Evolutionary conservation across 2,797 vertebrate species (phyloP).

Genomic region (Platyrinchus mystaceus): DNA sequence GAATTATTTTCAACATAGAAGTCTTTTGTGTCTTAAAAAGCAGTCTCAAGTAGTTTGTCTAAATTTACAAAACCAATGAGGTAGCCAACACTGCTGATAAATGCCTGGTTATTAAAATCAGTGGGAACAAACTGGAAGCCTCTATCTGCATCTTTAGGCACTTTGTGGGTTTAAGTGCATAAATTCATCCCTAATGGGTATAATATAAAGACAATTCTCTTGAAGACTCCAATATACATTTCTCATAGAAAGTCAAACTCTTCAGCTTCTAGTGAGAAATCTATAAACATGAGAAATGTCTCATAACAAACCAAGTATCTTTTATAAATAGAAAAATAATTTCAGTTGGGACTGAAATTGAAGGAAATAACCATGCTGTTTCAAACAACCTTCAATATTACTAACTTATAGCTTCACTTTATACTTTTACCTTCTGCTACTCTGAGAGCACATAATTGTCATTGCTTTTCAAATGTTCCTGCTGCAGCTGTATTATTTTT

Average conservation of each 20-base stretch:
- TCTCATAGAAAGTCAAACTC: background rate
- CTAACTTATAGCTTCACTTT: background rate
- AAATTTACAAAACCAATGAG: background rate
- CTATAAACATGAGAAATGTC: background rate
- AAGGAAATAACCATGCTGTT: background rate
- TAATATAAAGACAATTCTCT: background rate
- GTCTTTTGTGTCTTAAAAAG: background rate
- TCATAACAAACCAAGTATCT: background rate
- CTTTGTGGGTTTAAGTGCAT: background rate
- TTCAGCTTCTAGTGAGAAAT: background rate
- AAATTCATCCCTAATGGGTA: background rate
- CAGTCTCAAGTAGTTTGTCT: background rate
- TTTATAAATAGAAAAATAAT: slow-evolving; percentile 24
- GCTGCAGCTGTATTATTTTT: background rate
- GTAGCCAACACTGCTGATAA: background rate
- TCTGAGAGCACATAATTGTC: slow-evolving; percentile 10
- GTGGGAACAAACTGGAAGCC: background rate
- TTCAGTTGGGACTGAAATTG: background rate
- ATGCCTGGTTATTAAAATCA: background rate
- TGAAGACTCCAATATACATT: background rate
- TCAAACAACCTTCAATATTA: background rate
- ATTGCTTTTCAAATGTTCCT: background rate
- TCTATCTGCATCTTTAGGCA: background rate
- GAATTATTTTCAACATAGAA: background rate
- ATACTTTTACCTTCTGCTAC: slow-evolving; percentile 28